A percentile compares a stretch with the other conserved stretches of the same genome.
Evolutionary conservation across 2,888 invertebrate genomes (phyloP).

Genomic region (Cheilosia soror): DNA sequence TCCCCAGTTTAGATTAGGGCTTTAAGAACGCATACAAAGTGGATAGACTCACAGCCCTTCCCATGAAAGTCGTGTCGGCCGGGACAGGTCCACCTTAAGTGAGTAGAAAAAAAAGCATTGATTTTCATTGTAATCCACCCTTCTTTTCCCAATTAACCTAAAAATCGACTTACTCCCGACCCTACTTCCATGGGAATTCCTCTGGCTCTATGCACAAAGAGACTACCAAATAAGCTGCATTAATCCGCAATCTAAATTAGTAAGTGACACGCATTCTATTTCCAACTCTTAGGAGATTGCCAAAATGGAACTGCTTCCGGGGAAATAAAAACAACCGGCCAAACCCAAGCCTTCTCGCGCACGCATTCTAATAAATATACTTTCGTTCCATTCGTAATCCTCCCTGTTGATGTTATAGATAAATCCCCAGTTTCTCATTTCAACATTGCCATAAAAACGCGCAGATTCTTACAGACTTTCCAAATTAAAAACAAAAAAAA

Average conservation of each 20-base stretch:
- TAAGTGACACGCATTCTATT: slow-evolving; percentile 11
- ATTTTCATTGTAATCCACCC: too few species aligned
- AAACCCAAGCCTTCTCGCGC: background rate
- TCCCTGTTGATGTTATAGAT: slow-evolving; percentile 61
- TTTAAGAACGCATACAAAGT: too few species aligned
- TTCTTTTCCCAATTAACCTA: too few species aligned
- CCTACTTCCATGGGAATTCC: too few species aligned
- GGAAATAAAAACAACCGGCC: slow-evolving; percentile 32
- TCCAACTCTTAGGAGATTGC: background rate
- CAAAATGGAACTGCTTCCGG: slow-evolving; percentile 19
- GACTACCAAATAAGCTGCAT: background rate
- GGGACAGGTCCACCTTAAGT: too few species aligned
- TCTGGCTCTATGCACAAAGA: background rate
- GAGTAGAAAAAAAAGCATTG: too few species aligned
- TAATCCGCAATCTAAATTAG: slow-evolving; percentile 38
- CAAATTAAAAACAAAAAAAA: slow-evolving; percentile 55
- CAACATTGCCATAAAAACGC: slow-evolving; percentile 62
- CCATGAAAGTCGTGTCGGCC: too few species aligned
- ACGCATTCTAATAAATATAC: slow-evolving; percentile 56
- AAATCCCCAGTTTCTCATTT: slow-evolving; percentile 73
- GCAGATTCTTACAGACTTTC: slow-evolving; percentile 48
- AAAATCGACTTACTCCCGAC: too few species aligned
- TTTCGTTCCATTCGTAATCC: slow-evolving; percentile 58
- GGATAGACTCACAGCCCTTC: too few species aligned
- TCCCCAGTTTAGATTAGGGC: too few species aligned